phyloP scores from a whole-genome alignment of 35 echinoderm and acorn worm species.

The Ptychodera flava region DNA sequence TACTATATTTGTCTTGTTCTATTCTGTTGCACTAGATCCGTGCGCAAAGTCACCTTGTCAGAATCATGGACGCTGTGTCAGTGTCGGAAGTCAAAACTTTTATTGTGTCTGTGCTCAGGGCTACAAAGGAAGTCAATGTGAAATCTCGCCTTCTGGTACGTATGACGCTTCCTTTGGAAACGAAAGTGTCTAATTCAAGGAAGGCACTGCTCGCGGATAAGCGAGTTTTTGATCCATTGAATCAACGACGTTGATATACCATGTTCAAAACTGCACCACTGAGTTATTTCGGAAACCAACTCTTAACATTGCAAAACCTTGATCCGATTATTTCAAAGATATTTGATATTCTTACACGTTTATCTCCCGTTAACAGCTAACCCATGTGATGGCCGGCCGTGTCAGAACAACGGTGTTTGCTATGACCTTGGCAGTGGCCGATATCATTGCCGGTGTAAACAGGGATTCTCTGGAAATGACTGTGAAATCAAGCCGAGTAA shows the following conservation, averaged over 20 bases:
- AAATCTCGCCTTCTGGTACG: not conserved
- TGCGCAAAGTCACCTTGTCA: not conserved
- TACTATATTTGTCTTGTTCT: not conserved
- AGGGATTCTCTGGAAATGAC: not conserved
- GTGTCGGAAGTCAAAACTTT: not conserved
- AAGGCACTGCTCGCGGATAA: no score
- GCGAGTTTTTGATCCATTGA: no score
- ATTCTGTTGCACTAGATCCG: not conserved
- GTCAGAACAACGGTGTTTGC: not conserved
- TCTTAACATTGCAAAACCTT: no score
- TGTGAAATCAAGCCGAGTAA: not conserved
- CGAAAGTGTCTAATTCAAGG: no score
- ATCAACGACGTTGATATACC: no score
- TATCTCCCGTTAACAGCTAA: no score
- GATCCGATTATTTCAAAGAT: no score
- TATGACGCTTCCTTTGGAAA: no score
- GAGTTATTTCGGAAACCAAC: no score
- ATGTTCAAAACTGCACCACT: no score
- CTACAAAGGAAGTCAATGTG: not conserved
- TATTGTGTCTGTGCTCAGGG: not conserved
- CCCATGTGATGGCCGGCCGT: not conserved
- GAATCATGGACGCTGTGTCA: not conserved
- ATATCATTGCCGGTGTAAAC: not conserved
- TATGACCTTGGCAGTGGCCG: not conserved
- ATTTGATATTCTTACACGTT: no score